These are phyloP conservation scores for Tortricodes alternella DNA, from an alignment of 2,888 invertebrate genomes.

Conservation along the genomic window DNA sequence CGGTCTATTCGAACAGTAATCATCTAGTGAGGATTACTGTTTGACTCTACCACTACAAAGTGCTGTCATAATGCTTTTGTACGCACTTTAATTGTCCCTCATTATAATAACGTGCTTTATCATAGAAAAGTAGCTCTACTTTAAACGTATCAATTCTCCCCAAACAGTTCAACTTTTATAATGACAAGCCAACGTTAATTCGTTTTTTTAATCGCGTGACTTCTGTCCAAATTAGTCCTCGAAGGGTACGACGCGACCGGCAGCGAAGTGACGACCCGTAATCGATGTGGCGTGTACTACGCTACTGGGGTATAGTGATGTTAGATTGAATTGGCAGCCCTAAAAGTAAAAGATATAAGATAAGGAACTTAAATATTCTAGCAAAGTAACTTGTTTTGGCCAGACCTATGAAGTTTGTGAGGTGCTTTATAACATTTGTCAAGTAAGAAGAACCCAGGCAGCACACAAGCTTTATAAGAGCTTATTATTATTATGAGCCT, in stretches of 20 bases:
- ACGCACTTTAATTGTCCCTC: background rate
- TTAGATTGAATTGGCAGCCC: slow-evolving; percentile 32
- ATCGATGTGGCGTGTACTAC: slow-evolving; percentile 62
- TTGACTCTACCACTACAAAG: too few species aligned
- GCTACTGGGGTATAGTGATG: slow-evolving; percentile 40
- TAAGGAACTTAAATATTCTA: too few species aligned
- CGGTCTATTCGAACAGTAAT: too few species aligned
- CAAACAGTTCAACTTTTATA: slow-evolving; percentile 4
- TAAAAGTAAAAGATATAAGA: too few species aligned
- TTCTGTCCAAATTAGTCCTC: slow-evolving; percentile 58
- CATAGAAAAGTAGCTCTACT: background rate
- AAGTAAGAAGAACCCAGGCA: too few species aligned
- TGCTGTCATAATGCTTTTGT: background rate
- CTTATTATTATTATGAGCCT: too few species aligned
- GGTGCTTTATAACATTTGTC: too few species aligned
- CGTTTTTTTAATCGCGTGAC: slow-evolving; percentile 59
- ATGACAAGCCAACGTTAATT: slow-evolving; percentile 9
- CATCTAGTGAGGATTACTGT: too few species aligned
- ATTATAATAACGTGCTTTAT: too few species aligned
- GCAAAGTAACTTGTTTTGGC: background rate
- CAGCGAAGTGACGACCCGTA: slow-evolving; percentile 56
- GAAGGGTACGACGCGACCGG: slow-evolving; percentile 36
- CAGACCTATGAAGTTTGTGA: too few species aligned
- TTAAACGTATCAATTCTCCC: background rate
- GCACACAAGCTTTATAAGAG: too few species aligned